A percentile compares a stretch with the other conserved stretches of the same genome.
Conservation (phyloP, 2,888 invertebrate species). For the Diplazon laetatorius region DNA sequence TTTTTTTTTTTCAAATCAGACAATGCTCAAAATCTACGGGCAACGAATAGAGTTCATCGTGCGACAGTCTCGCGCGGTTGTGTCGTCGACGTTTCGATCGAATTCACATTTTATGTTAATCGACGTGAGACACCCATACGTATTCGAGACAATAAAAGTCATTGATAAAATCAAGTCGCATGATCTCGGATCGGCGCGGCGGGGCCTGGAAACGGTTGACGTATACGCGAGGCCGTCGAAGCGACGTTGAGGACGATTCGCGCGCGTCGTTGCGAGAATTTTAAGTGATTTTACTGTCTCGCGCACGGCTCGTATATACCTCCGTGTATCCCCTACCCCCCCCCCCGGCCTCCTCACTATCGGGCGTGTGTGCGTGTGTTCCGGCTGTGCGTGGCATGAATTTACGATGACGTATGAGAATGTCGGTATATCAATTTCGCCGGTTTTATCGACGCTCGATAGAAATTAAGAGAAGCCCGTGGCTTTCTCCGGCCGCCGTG, state of each 20-base stretch:
- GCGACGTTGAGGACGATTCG: constrained; percentile 36
- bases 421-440: constrained; percentile 48
- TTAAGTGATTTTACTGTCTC: constrained; percentile 56
- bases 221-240: constrained; percentile 33
- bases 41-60: too few species aligned
- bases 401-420: constrained; percentile 61
- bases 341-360: too few species aligned
- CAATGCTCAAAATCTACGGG: too few species aligned
- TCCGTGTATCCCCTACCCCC: constrained; percentile 18
- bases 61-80: constrained; percentile 10
- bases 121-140: constrained; percentile 28
- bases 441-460: constrained; percentile 48
- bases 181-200: constrained; percentile 27
- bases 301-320: not conserved
- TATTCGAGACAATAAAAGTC: constrained; percentile 40
- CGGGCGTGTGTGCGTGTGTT: constrained; percentile 21
- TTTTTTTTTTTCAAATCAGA: too few species aligned
- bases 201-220: constrained; percentile 29
- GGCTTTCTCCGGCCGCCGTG: constrained; percentile 7
- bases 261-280: constrained; percentile 48
- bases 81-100: constrained; percentile 42
- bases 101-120: constrained; percentile 44
- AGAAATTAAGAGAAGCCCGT: constrained; percentile 46
- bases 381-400: constrained; percentile 53
- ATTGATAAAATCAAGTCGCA: constrained; percentile 51